Percentiles rank a stretch among this genome's conserved stretches.
Evolutionary conservation across 2,888 invertebrate genomes (phyloP).

Genomic region (Piscicola geometra): DNA sequence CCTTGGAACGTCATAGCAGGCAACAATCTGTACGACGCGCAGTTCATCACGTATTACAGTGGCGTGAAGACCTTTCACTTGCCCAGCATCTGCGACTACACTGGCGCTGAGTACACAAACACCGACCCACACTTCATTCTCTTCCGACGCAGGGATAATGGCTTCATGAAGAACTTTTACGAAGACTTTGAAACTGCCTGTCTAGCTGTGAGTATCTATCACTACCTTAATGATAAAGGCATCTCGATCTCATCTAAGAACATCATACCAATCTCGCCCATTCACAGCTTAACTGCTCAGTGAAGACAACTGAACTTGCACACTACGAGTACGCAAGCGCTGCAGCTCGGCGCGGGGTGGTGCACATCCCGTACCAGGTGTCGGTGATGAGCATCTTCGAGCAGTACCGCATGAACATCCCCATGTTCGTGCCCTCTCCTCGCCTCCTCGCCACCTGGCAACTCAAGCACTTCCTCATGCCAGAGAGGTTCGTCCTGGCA

Average conservation of each 20-base stretch:
- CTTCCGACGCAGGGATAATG: constrained; percentile 17
- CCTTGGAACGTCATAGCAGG: constrained; percentile 38
- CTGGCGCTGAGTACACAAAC: constrained; percentile 25
- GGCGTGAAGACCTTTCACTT: constrained; percentile 28
- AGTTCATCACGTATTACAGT: constrained; percentile 24
- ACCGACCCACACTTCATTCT: background rate
- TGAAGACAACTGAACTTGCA: constrained; percentile 10
- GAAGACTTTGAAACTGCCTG: background rate
- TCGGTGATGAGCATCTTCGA: constrained; percentile 41
- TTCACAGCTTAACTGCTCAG: constrained; percentile 12
- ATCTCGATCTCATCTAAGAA: background rate
- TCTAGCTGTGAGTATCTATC: no score
- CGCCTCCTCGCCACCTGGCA: constrained; percentile 39
- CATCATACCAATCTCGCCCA: no score
- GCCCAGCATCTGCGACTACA: constrained; percentile 31
- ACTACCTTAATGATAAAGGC: no score
- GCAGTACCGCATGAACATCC: constrained; percentile 42
- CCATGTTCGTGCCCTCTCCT: constrained; percentile 39
- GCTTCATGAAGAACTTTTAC: constrained; percentile 14
- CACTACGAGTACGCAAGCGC: constrained; percentile 32
- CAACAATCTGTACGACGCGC: constrained; percentile 39
- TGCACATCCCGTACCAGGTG: constrained; percentile 39
- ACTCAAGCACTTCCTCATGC: constrained; percentile 35
- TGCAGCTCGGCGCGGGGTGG: constrained; percentile 33
- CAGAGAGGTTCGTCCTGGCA: constrained; percentile 19